Conservation (phyloP, 2,888 invertebrate genomes). For the Druceiella hillmani region DNA sequence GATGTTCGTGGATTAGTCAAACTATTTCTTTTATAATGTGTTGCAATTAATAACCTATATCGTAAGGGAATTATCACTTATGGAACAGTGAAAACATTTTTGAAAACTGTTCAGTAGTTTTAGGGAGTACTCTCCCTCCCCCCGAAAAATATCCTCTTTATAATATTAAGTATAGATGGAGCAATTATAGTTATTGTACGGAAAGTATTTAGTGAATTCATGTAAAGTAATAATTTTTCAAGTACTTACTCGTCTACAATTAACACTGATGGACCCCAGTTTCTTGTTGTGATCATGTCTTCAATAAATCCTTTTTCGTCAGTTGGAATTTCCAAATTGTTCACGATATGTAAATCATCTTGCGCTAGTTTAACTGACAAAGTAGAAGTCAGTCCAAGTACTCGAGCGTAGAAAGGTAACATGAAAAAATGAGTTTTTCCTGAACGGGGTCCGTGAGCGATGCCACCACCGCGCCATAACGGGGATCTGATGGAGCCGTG, state of each 20-base stretch:
- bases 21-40: too few relatives aligned
- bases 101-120: too few relatives aligned
- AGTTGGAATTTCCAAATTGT: conserved; percentile 78
- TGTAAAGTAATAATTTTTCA: too few relatives aligned
- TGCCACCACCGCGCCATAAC: conserved; percentile 76
- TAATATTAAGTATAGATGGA: too few relatives aligned
- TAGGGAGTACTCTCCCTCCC: too few relatives aligned
- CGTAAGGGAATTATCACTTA: too few relatives aligned
- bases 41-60: too few relatives aligned
- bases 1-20: too few relatives aligned
- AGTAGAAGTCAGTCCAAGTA: conserved; percentile 76
- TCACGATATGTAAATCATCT: conserved; percentile 90
- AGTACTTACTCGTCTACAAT: conserved; percentile 82
- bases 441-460: conserved; percentile 85
- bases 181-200: too few relatives aligned
- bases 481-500: conserved; percentile 93
- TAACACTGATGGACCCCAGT: conserved; percentile 95
- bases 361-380: conserved; percentile 91
- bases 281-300: conserved; percentile 74
- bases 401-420: conserved; percentile 72
- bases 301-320: conserved; percentile 72
- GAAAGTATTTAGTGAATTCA: too few relatives aligned
- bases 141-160: too few relatives aligned
- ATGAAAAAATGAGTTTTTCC: conserved; percentile 91
- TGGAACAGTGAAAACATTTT: too few relatives aligned